A percentile compares a stretch with the other conserved stretches of the same genome.
These are phyloP conservation scores for Caiman crocodilus DNA, from an alignment of 2,797 vertebrate species.

Conservation along the genomic window DNA sequence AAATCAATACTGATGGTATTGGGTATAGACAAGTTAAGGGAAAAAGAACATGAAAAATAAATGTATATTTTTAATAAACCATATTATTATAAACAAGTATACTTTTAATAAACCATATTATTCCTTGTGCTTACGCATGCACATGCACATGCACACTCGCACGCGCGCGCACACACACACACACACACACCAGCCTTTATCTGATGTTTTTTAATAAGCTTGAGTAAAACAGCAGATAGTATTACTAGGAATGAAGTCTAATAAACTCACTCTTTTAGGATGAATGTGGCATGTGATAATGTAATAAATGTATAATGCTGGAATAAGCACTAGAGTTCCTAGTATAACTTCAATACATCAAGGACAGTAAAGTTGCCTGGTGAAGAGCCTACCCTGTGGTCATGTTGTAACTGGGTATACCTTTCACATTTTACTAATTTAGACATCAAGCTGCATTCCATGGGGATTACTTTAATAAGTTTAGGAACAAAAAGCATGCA, in stretches of 20 bases:
- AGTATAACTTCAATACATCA: neutral
- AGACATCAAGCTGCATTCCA: neutral
- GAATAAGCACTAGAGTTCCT: neutral
- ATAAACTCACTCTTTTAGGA: neutral
- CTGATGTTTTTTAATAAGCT: neutral
- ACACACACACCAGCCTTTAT: neutral
- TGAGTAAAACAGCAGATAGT: neutral
- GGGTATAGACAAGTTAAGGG: neutral
- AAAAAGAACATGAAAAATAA: neutral
- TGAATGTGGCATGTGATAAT: neutral
- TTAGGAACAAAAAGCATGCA: neutral
- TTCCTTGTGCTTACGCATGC: neutral
- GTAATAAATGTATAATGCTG: neutral
- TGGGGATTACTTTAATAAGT: neutral
- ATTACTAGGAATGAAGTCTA: neutral
- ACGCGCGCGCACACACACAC: neutral
- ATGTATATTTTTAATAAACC: neutral
- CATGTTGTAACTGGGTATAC: neutral
- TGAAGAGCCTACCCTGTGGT: neutral
- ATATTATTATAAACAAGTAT: no score
- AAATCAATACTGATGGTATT: neutral
- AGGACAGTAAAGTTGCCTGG: neutral
- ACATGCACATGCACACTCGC: no score
- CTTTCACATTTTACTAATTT: neutral
- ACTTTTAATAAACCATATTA: neutral